Conservation (phyloP, 2,797 vertebrate species). For the Phyllotis vaccarum region DNA sequence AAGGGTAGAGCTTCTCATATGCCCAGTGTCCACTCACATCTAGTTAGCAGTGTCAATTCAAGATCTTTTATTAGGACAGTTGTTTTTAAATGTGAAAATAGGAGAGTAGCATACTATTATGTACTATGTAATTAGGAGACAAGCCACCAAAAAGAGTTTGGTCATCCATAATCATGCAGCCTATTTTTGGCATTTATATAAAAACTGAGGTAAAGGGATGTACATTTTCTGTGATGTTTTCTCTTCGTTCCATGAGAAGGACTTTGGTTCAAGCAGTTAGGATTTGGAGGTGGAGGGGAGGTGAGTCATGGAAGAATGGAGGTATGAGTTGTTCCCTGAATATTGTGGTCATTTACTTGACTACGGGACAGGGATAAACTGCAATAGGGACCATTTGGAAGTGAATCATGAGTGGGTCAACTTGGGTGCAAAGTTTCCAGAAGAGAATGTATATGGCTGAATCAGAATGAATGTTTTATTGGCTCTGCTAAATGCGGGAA, state of each 20-base stretch:
- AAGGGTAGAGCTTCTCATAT: background rate
- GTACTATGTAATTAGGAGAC: background rate
- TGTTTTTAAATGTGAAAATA: constrained; percentile 40
- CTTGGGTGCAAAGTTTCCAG: constrained; percentile 20
- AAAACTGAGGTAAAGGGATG: background rate
- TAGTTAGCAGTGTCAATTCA: constrained; percentile 34
- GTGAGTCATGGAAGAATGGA: background rate
- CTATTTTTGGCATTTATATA: constrained; percentile 13
- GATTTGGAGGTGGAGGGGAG: background rate
- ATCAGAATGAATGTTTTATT: background rate
- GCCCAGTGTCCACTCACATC: background rate
- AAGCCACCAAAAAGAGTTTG: constrained; percentile 5
- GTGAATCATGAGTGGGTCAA: background rate
- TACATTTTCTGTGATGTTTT: background rate
- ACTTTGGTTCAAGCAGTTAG: constrained; percentile 1
- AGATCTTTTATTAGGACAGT: constrained; percentile 20
- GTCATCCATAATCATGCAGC: constrained; percentile 32
- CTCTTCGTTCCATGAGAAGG: background rate
- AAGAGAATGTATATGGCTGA: background rate
- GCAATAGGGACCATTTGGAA: background rate
- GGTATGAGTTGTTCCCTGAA: background rate
- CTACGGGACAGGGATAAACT: background rate
- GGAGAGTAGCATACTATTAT: background rate
- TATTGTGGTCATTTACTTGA: background rate
- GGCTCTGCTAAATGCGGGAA: background rate